Conservation (phyloP, 2,113 vertebrate species). For the Gymnogyps californianus region DNA sequence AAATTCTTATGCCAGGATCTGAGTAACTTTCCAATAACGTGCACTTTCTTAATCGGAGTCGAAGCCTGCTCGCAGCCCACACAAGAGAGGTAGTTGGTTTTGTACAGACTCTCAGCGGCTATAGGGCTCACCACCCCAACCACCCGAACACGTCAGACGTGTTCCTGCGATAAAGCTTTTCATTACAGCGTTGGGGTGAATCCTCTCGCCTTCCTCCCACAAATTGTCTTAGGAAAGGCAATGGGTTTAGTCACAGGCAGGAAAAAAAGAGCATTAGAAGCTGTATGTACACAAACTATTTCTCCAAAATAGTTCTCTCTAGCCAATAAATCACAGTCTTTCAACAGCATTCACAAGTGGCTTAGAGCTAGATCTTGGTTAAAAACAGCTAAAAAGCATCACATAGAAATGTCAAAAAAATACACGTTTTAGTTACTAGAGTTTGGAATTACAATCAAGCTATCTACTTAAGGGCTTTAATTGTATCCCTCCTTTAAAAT, state of each 20-base stretch:
- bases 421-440: background rate
- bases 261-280: constrained; percentile 22
- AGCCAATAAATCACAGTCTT: background rate
- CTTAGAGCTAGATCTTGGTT: background rate
- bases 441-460: background rate
- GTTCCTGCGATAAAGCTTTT: background rate
- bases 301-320: constrained; percentile 6
- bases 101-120: background rate
- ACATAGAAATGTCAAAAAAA: background rate
- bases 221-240: constrained; percentile 19
- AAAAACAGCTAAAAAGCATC: background rate
- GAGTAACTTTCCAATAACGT: background rate
- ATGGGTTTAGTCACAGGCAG: constrained; percentile 36
- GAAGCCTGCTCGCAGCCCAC: background rate
- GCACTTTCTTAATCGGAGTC: background rate
- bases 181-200: background rate
- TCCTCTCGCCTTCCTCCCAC: constrained; percentile 10
- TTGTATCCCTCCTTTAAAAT: background rate
- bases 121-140: background rate
- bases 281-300: constrained; percentile 4
- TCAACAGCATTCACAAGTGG: background rate
- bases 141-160: background rate
- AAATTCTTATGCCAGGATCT: background rate
- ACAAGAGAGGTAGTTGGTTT: background rate
- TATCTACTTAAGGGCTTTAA: background rate